Percentiles rank a stretch among this genome's conserved stretches.
These are phyloP conservation scores for Coecobrya sp. DNA, from an alignment of 2,888 invertebrate genomes.

Conservation along the genomic window DNA sequence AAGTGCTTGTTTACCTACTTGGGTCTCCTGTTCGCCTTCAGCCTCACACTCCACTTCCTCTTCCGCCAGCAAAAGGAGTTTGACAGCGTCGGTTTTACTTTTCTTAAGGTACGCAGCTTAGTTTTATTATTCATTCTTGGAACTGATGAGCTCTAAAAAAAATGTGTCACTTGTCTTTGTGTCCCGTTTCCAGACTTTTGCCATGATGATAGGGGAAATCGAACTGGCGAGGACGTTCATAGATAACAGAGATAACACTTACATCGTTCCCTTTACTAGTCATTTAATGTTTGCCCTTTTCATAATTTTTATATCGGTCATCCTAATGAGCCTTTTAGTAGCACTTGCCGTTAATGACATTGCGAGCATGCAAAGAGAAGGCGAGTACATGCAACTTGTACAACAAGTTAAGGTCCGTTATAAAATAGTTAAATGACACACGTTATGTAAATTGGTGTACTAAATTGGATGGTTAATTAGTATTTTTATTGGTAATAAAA, in stretches of 20 bases:
- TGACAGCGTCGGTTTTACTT: constrained; percentile 86
- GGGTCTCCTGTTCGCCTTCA: constrained; percentile 86
- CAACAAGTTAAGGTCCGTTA: constrained; percentile 86
- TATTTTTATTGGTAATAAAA: not conserved
- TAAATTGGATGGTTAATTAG: not conserved
- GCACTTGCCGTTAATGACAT: constrained; percentile 86
- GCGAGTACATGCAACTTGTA: constrained; percentile 86
- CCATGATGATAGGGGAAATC: constrained; percentile 87
- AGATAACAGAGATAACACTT: constrained; percentile 84
- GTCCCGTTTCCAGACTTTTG: constrained; percentile 84
- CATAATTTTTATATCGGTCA: constrained; percentile 86
- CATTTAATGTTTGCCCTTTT: constrained; percentile 86
- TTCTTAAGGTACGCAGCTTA: constrained; percentile 84
- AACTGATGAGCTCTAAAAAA: not conserved
- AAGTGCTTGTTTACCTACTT: constrained; percentile 87
- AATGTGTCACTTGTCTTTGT: not conserved
- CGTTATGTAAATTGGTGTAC: not conserved
- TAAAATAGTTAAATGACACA: not conserved
- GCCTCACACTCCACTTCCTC: constrained; percentile 86
- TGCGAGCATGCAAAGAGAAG: constrained; percentile 86
- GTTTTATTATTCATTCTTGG: no score
- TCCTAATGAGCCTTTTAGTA: constrained; percentile 86
- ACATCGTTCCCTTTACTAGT: constrained; percentile 86
- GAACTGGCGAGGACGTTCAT: constrained; percentile 86
- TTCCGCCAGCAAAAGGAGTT: constrained; percentile 86